These are phyloP conservation scores for Plusia festucae DNA, from an alignment of 2,888 invertebrate genomes.

Conservation along the genomic window DNA sequence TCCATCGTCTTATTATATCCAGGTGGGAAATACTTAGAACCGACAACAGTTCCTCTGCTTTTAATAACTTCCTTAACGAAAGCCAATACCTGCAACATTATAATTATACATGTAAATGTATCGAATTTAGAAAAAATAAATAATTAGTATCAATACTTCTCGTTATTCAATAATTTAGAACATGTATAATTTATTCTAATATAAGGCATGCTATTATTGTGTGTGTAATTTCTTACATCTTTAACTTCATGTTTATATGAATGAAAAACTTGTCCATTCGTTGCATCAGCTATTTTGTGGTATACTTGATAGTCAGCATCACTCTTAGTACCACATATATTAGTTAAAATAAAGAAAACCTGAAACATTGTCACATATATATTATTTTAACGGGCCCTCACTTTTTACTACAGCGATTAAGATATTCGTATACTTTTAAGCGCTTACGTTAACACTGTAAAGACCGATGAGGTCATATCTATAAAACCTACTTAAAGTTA, in stretches of 20 bases:
- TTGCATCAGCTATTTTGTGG: constrained; percentile 65
- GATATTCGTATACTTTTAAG: too few relatives aligned
- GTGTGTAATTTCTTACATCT: constrained; percentile 60
- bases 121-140: too few relatives aligned
- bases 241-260: constrained; percentile 64
- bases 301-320: constrained; percentile 63
- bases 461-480: too few relatives aligned
- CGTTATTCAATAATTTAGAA: too few relatives aligned
- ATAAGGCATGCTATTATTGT: too few relatives aligned
- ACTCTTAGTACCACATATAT: constrained; percentile 50
- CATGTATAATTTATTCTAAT: too few relatives aligned
- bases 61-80: constrained; percentile 64
- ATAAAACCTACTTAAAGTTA: too few relatives aligned
- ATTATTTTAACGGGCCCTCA: too few relatives aligned
- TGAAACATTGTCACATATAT: constrained; percentile 48
- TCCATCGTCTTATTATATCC: constrained; percentile 53
- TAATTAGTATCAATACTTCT: too few relatives aligned
- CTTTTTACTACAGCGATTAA: too few relatives aligned
- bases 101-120: too few relatives aligned
- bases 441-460: too few relatives aligned
- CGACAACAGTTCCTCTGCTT: constrained; percentile 53
- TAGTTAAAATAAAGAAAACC: constrained; percentile 75
- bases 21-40: constrained; percentile 39
- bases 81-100: constrained; percentile 64
- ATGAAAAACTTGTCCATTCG: constrained; percentile 73